A percentile compares a stretch with the other conserved stretches of the same genome.
phyloP scores from a whole-genome alignment of 2,888 invertebrate genomes.

The Pelosia muscerda region DNA sequence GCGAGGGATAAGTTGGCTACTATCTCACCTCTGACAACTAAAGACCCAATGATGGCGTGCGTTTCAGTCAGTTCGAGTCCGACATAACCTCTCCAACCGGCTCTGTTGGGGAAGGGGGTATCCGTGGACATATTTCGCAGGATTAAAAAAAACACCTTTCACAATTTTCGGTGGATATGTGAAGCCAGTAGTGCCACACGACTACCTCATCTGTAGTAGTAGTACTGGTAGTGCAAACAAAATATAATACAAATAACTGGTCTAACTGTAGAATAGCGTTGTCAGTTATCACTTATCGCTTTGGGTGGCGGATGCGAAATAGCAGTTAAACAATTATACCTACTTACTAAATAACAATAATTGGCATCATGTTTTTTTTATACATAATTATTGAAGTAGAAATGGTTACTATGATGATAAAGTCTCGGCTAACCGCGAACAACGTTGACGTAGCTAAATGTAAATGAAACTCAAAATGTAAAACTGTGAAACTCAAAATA shows the following conservation, averaged over 20 bases:
- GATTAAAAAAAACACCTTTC: too few relatives aligned
- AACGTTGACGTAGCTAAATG: not conserved
- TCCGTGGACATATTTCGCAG: too few relatives aligned
- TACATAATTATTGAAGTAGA: not conserved
- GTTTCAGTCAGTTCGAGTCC: too few relatives aligned
- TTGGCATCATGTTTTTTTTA: not conserved
- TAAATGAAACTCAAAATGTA: too few relatives aligned
- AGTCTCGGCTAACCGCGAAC: not conserved
- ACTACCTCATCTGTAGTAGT: too few relatives aligned
- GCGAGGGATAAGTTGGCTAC: too few relatives aligned
- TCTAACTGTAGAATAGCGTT: not conserved
- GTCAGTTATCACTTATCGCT: not conserved
- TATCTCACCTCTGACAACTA: too few relatives aligned
- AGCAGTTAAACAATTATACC: not conserved
- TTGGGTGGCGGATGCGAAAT: not conserved
- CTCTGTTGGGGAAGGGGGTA: too few relatives aligned
- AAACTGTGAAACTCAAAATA: too few relatives aligned
- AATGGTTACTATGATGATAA: not conserved
- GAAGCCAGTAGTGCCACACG: not conserved
- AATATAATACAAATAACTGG: not conserved
- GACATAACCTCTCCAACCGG: too few relatives aligned
- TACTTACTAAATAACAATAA: not conserved
- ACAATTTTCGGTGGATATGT: not conserved
- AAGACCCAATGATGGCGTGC: too few relatives aligned
- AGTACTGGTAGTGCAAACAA: too few relatives aligned